Conservation (phyloP, 2,888 invertebrate genomes). For the Augiades crinisus region DNA sequence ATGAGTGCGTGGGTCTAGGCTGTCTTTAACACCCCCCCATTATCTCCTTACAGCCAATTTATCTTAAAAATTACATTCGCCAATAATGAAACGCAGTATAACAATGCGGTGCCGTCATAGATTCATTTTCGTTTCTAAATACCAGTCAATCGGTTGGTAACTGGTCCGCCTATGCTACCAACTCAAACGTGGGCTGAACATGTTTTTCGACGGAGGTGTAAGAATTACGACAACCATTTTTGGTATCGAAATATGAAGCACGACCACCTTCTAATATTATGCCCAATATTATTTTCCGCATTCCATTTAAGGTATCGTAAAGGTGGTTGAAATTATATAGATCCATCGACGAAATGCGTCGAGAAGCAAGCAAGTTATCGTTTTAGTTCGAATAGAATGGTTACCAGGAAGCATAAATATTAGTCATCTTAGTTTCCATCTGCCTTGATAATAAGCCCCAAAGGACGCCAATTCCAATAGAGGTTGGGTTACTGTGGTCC, state of each 20-base stretch:
- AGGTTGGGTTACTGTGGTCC: too few relatives aligned
- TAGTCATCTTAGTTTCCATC: too few relatives aligned
- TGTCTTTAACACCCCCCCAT: slow-evolving; percentile 27
- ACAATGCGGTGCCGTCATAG: slow-evolving; percentile 42
- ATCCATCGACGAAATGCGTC: too few relatives aligned
- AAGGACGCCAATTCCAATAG: too few relatives aligned
- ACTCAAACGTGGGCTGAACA: slow-evolving; percentile 49
- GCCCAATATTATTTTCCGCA: too few relatives aligned
- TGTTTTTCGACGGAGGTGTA: slow-evolving; percentile 30
- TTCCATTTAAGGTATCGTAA: too few relatives aligned
- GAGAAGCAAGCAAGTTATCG: too few relatives aligned
- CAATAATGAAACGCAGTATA: slow-evolving; percentile 35
- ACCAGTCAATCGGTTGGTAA: slow-evolving; percentile 45
- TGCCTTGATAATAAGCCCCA: too few relatives aligned
- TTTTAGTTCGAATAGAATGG: too few relatives aligned
- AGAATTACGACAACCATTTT: background rate
- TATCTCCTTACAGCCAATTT: slow-evolving; percentile 14
- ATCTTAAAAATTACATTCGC: slow-evolving; percentile 38
- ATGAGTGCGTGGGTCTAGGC: slow-evolving; percentile 42
- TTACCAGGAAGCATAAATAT: too few relatives aligned
- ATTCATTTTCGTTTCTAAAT: slow-evolving; percentile 56
- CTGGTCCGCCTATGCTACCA: slow-evolving; percentile 60
- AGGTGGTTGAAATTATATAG: too few relatives aligned
- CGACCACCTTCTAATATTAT: too few relatives aligned
- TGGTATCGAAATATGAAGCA: background rate